Evolutionary conservation across 2,797 vertebrate genomes (phyloP).

Genomic region (Enteromius trimaculatus): DNA sequence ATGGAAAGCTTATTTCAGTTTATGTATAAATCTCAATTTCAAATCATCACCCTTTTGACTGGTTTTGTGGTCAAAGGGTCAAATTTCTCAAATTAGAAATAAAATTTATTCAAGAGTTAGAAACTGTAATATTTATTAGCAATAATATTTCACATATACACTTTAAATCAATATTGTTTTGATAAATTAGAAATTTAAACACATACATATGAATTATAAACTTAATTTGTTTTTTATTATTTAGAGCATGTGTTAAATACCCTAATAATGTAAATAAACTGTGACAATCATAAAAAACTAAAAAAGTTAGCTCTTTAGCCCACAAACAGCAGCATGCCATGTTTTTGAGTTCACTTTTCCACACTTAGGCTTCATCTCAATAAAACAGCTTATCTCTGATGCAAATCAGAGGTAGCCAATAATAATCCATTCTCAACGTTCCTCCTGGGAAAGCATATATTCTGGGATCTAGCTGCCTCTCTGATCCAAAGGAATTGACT

Average conservation of each 20-base stretch:
- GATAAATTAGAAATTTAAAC: too few species aligned
- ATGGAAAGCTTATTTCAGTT: too few species aligned
- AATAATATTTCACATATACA: neutral
- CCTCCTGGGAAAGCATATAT: constrained; percentile 40
- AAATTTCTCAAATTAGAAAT: too few species aligned
- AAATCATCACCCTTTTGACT: too few species aligned
- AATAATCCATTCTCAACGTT: constrained; percentile 50
- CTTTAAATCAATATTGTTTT: neutral
- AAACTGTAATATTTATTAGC: neutral
- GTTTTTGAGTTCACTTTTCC: constrained; percentile 33
- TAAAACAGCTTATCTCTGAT: constrained; percentile 41
- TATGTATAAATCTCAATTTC: neutral
- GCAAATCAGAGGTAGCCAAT: constrained; percentile 9
- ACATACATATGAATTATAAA: neutral
- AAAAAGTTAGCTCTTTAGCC: neutral
- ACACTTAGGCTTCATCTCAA: constrained; percentile 15
- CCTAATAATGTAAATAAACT: neutral
- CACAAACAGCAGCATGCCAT: constrained; percentile 10
- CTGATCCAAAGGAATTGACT: constrained; percentile 64
- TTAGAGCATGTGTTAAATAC: neutral
- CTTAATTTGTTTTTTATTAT: neutral
- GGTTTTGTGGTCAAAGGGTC: too few species aligned
- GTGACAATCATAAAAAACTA: neutral
- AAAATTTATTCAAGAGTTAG: neutral
- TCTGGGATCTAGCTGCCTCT: constrained; percentile 43